These are phyloP conservation scores for Microcebus griseorufus DNA, from an alignment of 2,113 vertebrate genomes.

Conservation along the genomic window DNA sequence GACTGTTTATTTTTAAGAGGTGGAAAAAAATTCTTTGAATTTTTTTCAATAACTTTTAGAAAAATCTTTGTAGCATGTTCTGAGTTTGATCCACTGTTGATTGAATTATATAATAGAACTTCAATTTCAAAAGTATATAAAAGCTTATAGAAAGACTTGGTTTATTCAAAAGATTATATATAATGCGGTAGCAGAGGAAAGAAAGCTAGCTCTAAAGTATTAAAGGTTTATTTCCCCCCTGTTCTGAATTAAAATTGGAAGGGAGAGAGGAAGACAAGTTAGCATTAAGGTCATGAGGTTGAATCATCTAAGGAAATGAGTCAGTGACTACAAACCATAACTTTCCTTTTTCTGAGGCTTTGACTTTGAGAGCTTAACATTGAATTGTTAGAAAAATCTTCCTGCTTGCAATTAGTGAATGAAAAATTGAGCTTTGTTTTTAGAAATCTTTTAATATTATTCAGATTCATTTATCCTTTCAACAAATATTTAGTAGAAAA, in stretches of 20 bases:
- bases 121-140: conserved; percentile 43
- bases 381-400: conserved; percentile 28
- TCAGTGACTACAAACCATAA: conserved; percentile 60
- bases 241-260: not conserved
- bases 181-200: not conserved
- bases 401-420: conserved; percentile 11
- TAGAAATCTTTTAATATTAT: conserved; percentile 8
- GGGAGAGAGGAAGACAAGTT: conserved; percentile 9
- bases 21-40: not conserved
- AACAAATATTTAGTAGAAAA: conserved; percentile 43
- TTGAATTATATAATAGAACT: conserved; percentile 16
- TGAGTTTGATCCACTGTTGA: conserved; percentile 15
- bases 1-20: conserved; percentile 35
- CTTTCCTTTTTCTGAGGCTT: conserved; percentile 69
- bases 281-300: conserved; percentile 28
- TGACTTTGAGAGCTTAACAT: conserved; percentile 36
- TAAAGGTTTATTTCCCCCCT: not conserved
- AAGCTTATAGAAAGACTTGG: not conserved
- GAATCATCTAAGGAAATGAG: conserved; percentile 76
- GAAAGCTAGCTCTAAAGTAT: conserved; percentile 5
- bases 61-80: not conserved
- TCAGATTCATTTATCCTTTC: conserved; percentile 44
- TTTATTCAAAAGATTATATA: conserved; percentile 42
- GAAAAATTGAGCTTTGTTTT: not conserved
- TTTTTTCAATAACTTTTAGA: conserved; percentile 35